Evolutionary conservation across 2,113 vertebrate species (phyloP).

Genomic region (Panthera tigris): DNA sequence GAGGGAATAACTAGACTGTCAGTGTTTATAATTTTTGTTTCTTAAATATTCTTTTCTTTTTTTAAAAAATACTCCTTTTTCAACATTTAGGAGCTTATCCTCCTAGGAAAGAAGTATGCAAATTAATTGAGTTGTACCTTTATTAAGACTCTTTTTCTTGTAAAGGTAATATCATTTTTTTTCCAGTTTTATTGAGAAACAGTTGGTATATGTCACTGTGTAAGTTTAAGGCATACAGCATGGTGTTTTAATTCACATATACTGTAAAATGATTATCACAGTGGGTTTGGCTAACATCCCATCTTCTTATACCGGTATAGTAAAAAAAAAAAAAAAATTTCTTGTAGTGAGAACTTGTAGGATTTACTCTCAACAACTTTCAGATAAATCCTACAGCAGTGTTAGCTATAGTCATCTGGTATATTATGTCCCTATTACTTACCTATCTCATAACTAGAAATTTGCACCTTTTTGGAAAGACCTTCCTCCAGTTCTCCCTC

Average conservation of each 20-base stretch:
- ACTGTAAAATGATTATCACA: not conserved
- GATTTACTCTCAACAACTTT: not conserved
- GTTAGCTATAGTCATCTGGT: not conserved
- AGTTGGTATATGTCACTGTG: not conserved
- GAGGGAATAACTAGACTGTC: not conserved
- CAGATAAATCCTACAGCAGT: not conserved
- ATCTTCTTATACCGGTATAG: not conserved
- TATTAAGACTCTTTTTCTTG: not conserved
- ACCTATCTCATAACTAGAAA: not conserved
- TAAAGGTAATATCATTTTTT: not conserved
- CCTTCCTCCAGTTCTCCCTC: not conserved
- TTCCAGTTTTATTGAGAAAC: not conserved
- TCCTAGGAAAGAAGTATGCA: not conserved
- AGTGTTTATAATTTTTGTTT: not conserved
- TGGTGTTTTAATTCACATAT: not conserved
- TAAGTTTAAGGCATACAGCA: not conserved
- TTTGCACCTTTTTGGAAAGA: not conserved
- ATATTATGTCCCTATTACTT: not conserved
- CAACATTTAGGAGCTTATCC: not conserved
- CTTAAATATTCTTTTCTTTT: not conserved
- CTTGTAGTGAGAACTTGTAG: not conserved
- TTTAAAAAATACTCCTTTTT: not conserved
- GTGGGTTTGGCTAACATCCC: not conserved
- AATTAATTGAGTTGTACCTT: not conserved
- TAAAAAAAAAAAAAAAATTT: not conserved